A percentile compares a stretch with the other conserved stretches of the same genome.
Conservation (phyloP, 2,888 invertebrate species). For the Teleiodes luculella region DNA sequence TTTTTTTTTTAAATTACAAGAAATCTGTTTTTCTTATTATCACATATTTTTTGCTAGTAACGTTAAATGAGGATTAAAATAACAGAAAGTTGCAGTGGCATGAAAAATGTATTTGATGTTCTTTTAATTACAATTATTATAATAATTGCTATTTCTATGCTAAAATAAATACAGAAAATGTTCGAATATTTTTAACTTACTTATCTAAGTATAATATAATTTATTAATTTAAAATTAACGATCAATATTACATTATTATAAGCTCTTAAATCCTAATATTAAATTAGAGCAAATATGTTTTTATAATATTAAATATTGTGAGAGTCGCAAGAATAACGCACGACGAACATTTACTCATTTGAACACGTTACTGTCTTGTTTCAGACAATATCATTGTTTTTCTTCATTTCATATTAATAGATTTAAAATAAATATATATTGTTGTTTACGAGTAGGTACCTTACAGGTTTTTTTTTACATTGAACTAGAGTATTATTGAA, state of each 20-base stretch:
- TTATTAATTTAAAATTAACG: conserved; percentile 63
- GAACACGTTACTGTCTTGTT: too few relatives aligned
- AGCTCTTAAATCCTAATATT: conserved; percentile 60
- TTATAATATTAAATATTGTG: conserved; percentile 25
- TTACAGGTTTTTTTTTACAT: too few relatives aligned
- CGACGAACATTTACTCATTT: not conserved
- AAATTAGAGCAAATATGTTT: conserved; percentile 45
- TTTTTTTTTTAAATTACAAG: too few relatives aligned
- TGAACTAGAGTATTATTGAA: too few relatives aligned
- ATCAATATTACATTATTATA: conserved; percentile 54
- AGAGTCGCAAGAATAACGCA: conserved; percentile 21
- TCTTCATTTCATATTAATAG: too few relatives aligned
- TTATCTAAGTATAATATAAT: conserved; percentile 66
- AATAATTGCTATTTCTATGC: conserved; percentile 61
- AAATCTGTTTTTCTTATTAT: too few relatives aligned
- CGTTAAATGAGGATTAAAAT: not conserved
- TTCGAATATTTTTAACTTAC: conserved; percentile 64
- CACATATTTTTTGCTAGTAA: not conserved
- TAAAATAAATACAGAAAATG: conserved; percentile 77
- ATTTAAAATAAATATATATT: too few relatives aligned
- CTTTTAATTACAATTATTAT: conserved; percentile 57
- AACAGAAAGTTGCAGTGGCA: conserved; percentile 49
- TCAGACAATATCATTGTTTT: too few relatives aligned
- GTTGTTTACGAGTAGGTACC: too few relatives aligned
- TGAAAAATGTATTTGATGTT: conserved; percentile 77